Base-by-base conservation (phyloP, 2,888 invertebrate genomes). In the Drosophila birchii region DNA sequence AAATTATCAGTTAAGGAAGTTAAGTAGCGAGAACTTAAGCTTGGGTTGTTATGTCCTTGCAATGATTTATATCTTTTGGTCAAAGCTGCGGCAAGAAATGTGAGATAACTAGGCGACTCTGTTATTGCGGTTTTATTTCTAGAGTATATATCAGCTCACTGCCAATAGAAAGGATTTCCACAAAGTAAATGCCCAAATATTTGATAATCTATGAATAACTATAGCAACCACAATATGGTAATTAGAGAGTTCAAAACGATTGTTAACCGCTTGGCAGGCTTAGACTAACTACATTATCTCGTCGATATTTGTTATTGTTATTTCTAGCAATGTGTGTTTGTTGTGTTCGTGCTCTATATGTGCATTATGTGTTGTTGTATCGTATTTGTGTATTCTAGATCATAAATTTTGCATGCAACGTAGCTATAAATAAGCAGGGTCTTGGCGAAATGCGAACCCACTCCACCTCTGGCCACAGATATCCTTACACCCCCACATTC, bases 321-420 rank as follows among this genome's bases (percentile, higher is more conserved):
- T 49, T 64, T 16, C 56, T 75, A 45, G 26, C 59, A 36, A 53
- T 63, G 43, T 67, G 36, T 71, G 54, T 32, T 29, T 29, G 29
- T 63, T 68, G 49, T 61, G 53, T 45, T 54, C 47, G 45, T 32
- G 54, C 56, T 73, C 34, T 53, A 34, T 53, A 51, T 44, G 44
- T 75, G 57, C 60, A 20, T 53, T 70, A 32, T 49, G 54, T 76
- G 61, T 72, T 54, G 55, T 68, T 69, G 32, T 34, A 70, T 69
- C 74, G 78, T 86, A 78, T 80, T 70, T 64, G 69, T 64, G 69
- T 86, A 72, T 78, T 84, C 87, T 87, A 84, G 75, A 87, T 87
- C 79, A 87, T 84, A 89, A 81, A 84, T 84, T 89, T 76, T 84
- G 84, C 84, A 84, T 84, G 84, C 89, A 79, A 63, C 72, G 75